phyloP scores from a whole-genome alignment of 2,797 vertebrate species.

The Eutrigla gurnardus region DNA sequence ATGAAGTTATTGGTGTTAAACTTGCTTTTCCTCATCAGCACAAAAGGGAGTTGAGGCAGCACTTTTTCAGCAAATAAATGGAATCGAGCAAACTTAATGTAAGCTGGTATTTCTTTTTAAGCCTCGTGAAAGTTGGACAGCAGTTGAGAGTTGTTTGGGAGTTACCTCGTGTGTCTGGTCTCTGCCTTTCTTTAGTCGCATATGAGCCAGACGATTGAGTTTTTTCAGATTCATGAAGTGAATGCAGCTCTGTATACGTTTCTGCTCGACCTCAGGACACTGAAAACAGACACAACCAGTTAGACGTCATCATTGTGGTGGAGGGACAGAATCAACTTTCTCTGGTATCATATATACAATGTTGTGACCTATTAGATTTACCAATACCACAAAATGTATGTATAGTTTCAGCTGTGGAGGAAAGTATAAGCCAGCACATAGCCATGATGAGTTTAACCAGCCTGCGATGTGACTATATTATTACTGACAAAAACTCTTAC shows the following conservation, averaged over 20 bases:
- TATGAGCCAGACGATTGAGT: conserved; percentile 96
- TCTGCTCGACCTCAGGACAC: conserved; percentile 91
- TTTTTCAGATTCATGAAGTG: conserved; percentile 99
- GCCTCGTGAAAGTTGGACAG: background rate
- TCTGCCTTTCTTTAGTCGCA: conserved; percentile 94
- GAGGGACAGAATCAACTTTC: background rate
- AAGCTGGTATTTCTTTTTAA: background rate
- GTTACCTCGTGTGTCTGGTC: conserved; percentile 98
- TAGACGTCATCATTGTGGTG: background rate
- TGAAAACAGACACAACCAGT: conserved; percentile 64
- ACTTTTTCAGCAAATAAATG: conserved; percentile 31
- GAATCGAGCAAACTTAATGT: background rate
- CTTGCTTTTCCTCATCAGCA: conserved; percentile 41
- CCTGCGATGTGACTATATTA: background rate
- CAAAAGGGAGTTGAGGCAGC: conserved; percentile 29
- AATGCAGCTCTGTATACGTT: conserved; percentile 91
- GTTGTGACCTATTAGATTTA: background rate
- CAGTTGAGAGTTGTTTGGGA: background rate
- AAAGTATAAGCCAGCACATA: background rate
- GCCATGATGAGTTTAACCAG: background rate
- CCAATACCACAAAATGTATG: background rate
- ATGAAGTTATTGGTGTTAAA: conserved; percentile 27
- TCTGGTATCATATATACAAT: background rate
- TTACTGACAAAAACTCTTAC: conserved; percentile 78
- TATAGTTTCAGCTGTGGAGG: background rate